phyloP scores from a whole-genome alignment of 2,888 invertebrate genomes.

The Slavum lentiscoides region DNA sequence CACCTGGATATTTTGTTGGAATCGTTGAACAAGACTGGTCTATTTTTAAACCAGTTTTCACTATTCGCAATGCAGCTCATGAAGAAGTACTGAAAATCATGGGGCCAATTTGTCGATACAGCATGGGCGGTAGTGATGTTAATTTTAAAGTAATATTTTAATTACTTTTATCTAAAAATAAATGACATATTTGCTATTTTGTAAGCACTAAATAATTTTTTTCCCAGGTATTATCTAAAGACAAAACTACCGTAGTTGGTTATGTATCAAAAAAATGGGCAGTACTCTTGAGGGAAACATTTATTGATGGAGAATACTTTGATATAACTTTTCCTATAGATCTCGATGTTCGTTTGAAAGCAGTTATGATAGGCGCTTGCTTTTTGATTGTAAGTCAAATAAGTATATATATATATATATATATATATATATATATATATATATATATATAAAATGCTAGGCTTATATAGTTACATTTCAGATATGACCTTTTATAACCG shows the following conservation, averaged over 20 bases:
- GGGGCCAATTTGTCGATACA: slow-evolving; percentile 69
- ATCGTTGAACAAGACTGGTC: slow-evolving; percentile 78
- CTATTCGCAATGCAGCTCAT: slow-evolving; percentile 74
- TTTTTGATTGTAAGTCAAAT: slow-evolving; percentile 74
- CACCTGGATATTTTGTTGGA: slow-evolving; percentile 73
- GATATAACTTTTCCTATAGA: slow-evolving; percentile 90
- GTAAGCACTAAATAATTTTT: not conserved
- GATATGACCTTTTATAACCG: too few relatives aligned
- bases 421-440: too few relatives aligned
- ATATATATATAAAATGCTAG: too few relatives aligned
- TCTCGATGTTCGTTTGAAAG: slow-evolving; percentile 82
- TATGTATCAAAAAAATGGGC: slow-evolving; percentile 89
- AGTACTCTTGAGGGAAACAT: slow-evolving; percentile 77
- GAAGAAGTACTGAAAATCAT: slow-evolving; percentile 78
- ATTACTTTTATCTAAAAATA: not conserved
- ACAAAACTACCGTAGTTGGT: slow-evolving; percentile 78
- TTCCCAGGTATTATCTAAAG: slow-evolving; percentile 72
- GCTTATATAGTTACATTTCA: too few relatives aligned
- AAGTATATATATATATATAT: too few relatives aligned
- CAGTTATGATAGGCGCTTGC: slow-evolving; percentile 76
- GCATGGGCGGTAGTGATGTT: slow-evolving; percentile 79
- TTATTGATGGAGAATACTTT: slow-evolving; percentile 86
- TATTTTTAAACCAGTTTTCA: slow-evolving; percentile 73
- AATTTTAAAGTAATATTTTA: slow-evolving; percentile 72
- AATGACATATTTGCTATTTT: not conserved